A percentile compares a stretch with the other conserved stretches of the same genome.
Evolutionary conservation across 2,888 invertebrate genomes (phyloP).

Genomic region (Luperina nickerlii): DNA sequence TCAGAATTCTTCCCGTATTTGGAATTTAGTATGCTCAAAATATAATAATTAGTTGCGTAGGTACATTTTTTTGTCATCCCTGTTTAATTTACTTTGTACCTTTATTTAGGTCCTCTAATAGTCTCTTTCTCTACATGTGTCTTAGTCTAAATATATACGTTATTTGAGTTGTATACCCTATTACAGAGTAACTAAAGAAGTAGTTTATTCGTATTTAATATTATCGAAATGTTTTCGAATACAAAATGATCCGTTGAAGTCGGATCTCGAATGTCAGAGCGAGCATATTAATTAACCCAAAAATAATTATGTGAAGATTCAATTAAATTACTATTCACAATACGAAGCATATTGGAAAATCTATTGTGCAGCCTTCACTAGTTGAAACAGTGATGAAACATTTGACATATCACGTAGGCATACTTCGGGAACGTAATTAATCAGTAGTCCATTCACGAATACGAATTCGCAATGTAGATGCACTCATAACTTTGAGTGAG

Average conservation of each 20-base stretch:
- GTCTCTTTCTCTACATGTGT: slow-evolving; percentile 2
- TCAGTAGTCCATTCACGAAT: slow-evolving; percentile 72
- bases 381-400: slow-evolving; percentile 63
- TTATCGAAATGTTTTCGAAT: slow-evolving; percentile 7
- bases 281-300: slow-evolving; percentile 52
- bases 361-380: slow-evolving; percentile 62
- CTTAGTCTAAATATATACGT: slow-evolving; percentile 2
- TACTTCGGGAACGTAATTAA: slow-evolving; percentile 69
- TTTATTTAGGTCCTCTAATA: background rate
- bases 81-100: background rate
- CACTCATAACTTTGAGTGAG: slow-evolving; percentile 64
- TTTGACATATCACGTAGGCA: slow-evolving; percentile 72
- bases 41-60: background rate
- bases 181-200: slow-evolving; percentile 1
- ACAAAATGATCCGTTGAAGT: slow-evolving; percentile 13
- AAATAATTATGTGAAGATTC: slow-evolving; percentile 54
- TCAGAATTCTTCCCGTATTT: slow-evolving; percentile 11
- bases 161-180: slow-evolving; percentile 11
- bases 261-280: slow-evolving; percentile 34
- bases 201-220: slow-evolving; percentile 1
- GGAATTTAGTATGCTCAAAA: background rate
- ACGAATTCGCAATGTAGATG: slow-evolving; percentile 67
- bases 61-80: background rate
- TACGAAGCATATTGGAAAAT: slow-evolving; percentile 61
- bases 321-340: slow-evolving; percentile 62